Percentiles rank a stretch among this genome's conserved stretches.
Evolutionary conservation across 2,888 invertebrate species (phyloP).

Genomic region (Dendrolimus pini): DNA sequence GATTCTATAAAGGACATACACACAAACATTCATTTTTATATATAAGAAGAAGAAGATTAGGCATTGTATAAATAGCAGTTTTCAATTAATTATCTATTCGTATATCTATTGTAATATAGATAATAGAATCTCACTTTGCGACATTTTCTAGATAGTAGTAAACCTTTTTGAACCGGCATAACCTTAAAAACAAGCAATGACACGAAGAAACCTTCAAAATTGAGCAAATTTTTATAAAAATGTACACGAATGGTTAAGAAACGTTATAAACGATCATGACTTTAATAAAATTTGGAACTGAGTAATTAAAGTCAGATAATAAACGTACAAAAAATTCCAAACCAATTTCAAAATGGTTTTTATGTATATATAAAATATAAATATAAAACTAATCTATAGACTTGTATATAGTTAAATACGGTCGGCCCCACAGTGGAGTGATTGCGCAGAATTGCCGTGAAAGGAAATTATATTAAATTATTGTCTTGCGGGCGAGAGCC

Average conservation of each 20-base stretch:
- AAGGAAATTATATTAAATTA: slow-evolving; percentile 59
- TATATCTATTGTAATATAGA: too few relatives aligned
- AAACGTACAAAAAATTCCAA: neutral
- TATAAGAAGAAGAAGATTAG: too few relatives aligned
- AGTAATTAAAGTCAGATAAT: neutral
- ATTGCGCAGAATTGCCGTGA: slow-evolving; percentile 46
- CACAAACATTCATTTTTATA: too few relatives aligned
- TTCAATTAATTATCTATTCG: too few relatives aligned
- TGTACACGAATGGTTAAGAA: neutral
- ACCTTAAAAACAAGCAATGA: too few relatives aligned
- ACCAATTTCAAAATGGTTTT: neutral
- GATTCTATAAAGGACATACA: too few relatives aligned
- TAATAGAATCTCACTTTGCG: too few relatives aligned
- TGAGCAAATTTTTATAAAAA: too few relatives aligned
- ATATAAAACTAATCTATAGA: neutral
- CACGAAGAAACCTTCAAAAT: too few relatives aligned
- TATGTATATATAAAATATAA: neutral
- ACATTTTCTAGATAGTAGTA: too few relatives aligned
- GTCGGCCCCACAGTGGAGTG: slow-evolving; percentile 12
- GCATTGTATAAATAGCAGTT: too few relatives aligned
- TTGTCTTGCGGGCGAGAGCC: slow-evolving; percentile 33
- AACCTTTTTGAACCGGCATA: too few relatives aligned
- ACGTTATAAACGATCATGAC: neutral
- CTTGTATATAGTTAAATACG: neutral
- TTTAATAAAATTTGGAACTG: neutral